Percentiles rank a stretch among this genome's conserved stretches.
Evolutionary conservation across 2,113 vertebrate species (phyloP).

Genomic region (Callopanchax toddi): DNA sequence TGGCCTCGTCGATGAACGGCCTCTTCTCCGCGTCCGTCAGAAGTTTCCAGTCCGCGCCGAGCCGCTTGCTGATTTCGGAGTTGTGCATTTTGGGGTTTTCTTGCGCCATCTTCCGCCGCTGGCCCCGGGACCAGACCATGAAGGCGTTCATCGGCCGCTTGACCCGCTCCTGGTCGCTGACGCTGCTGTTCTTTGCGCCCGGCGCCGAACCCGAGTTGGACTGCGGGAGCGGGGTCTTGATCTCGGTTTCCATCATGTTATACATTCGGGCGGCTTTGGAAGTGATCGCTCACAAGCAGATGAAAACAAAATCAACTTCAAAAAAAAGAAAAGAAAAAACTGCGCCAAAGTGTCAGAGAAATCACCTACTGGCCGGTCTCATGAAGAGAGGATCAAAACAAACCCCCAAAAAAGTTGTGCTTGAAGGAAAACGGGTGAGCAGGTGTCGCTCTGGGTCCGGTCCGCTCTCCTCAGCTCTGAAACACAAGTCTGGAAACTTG

Average conservation of each 20-base stretch:
- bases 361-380: slow-evolving; percentile 54
- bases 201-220: slow-evolving; percentile 80
- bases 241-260: slow-evolving; percentile 94
- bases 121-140: slow-evolving; percentile 98
- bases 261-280: slow-evolving; percentile 84
- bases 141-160: slow-evolving; percentile 99
- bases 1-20: slow-evolving; percentile 98
- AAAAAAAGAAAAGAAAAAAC: no score
- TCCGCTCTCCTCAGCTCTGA: slow-evolving; percentile 64
- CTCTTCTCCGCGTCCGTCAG: slow-evolving; percentile 95
- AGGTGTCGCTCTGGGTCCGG: slow-evolving; percentile 56
- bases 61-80: slow-evolving; percentile 97
- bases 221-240: slow-evolving; percentile 89
- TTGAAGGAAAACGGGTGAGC: slow-evolving; percentile 39
- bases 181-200: slow-evolving; percentile 75
- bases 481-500: slow-evolving; percentile 82
- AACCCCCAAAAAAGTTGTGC: slow-evolving; percentile 59
- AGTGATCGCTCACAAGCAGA: slow-evolving; percentile 55
- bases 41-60: slow-evolving; percentile 98
- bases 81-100: slow-evolving; percentile 99
- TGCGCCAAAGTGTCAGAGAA: slow-evolving; percentile 58
- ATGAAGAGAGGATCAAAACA: slow-evolving; percentile 21
- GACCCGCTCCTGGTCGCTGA: slow-evolving; percentile 91
- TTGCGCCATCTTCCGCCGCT: slow-evolving; percentile 97
- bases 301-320: slow-evolving; percentile 48